Evolutionary conservation across 2,113 vertebrate species (phyloP).

Genomic region (Picathartes gymnocephalus): DNA sequence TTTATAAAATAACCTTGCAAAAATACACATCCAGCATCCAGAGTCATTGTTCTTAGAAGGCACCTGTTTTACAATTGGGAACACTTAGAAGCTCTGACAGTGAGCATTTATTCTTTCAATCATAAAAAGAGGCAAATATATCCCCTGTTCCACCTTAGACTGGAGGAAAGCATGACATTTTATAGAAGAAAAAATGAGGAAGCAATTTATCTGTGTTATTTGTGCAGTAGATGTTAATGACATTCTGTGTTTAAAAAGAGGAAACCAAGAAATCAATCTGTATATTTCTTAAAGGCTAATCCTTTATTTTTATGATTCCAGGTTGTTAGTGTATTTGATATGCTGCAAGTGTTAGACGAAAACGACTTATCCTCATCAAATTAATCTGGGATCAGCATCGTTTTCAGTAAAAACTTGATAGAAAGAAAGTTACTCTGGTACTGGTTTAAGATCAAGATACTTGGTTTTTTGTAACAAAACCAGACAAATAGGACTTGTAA

Average conservation of each 20-base stretch:
- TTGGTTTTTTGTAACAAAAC: not conserved
- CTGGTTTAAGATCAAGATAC: not conserved
- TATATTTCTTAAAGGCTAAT: not conserved
- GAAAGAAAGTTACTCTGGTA: not conserved
- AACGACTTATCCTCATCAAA: not conserved
- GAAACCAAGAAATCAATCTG: not conserved
- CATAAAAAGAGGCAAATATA: not conserved
- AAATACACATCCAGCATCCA: not conserved
- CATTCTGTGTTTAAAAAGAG: not conserved
- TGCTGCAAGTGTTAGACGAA: not conserved
- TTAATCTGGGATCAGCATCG: not conserved
- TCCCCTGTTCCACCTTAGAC: not conserved
- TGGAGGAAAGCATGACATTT: not conserved
- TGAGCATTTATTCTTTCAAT: not conserved
- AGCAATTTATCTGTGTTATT: not conserved
- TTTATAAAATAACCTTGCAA: not conserved
- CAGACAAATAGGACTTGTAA: not conserved
- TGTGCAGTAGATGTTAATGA: not conserved
- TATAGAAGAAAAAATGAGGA: not conserved
- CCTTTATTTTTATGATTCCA: not conserved
- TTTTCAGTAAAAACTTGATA: not conserved
- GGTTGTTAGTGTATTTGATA: not conserved
- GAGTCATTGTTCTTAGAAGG: not conserved
- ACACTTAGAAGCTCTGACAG: not conserved
- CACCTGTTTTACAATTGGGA: not conserved